Conservation (phyloP, 2,888 invertebrate species). For the Lathronympha strigana region DNA sequence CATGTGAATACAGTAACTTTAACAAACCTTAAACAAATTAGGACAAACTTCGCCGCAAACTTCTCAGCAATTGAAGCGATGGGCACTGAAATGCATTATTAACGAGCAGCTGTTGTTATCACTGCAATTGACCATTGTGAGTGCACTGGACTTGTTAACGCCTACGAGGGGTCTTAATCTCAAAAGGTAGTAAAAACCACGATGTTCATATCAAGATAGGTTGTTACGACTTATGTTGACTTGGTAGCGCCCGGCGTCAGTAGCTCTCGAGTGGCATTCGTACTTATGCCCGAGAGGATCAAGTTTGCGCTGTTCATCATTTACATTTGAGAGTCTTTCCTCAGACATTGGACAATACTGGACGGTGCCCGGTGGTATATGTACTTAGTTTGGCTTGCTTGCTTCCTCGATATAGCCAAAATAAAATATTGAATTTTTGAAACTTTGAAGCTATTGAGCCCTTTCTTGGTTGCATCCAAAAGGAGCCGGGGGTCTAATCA, state of each 20-base stretch:
- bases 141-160: slow-evolving; percentile 19
- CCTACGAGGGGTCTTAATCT: background rate
- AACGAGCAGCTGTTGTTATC: slow-evolving; percentile 17
- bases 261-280: background rate
- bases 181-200: slow-evolving; percentile 2
- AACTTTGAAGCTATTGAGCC: no score
- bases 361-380: no score
- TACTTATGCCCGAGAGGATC: background rate
- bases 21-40: slow-evolving; percentile 17
- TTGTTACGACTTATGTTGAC: background rate
- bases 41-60: slow-evolving; percentile 13
- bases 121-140: slow-evolving; percentile 21
- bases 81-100: slow-evolving; percentile 18
- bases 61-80: slow-evolving; percentile 24
- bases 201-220: background rate
- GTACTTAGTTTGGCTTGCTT: no score
- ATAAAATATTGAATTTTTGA: no score
- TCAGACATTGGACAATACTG: background rate
- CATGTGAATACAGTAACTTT: background rate
- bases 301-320: background rate
- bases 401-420: no score
- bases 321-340: background rate
- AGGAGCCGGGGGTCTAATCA: no score
- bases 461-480: no score
- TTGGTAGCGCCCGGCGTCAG: slow-evolving; percentile 3